These are phyloP conservation scores for Petrocephalus zakoni DNA, from an alignment of 2,113 vertebrate genomes.

Conservation along the genomic window DNA sequence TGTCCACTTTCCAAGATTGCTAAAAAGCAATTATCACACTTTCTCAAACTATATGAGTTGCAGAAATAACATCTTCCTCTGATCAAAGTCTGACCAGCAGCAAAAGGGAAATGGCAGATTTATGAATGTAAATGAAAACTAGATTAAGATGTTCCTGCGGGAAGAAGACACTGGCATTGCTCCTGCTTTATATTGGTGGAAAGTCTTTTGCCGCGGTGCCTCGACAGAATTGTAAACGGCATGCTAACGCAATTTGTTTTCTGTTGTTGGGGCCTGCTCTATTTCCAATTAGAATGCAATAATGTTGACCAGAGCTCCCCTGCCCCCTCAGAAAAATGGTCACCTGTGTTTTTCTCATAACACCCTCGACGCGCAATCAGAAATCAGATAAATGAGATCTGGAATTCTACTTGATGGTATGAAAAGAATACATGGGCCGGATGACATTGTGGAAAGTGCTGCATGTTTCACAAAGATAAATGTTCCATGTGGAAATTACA, in stretches of 20 bases:
- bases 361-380: slow-evolving; percentile 1
- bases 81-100: background rate
- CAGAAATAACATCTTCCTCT: background rate
- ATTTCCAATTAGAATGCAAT: slow-evolving; percentile 11
- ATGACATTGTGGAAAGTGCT: background rate
- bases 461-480: slow-evolving; percentile 12
- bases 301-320: background rate
- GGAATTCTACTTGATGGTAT: slow-evolving; percentile 11
- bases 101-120: slow-evolving; percentile 1
- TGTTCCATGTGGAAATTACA: slow-evolving; percentile 13
- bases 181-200: background rate
- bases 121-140: background rate
- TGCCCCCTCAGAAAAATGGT: background rate
- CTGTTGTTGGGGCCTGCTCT: background rate
- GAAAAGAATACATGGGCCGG: background rate
- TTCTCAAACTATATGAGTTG: background rate
- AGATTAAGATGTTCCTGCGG: background rate
- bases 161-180: background rate
- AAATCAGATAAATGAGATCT: slow-evolving; percentile 16
- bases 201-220: background rate
- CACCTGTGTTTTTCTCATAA: background rate
- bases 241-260: background rate
- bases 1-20: background rate
- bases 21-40: background rate
- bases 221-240: background rate